These are phyloP conservation scores for Hyperoplus immaculatus DNA, from an alignment of 2,797 vertebrate species.

Conservation along the genomic window DNA sequence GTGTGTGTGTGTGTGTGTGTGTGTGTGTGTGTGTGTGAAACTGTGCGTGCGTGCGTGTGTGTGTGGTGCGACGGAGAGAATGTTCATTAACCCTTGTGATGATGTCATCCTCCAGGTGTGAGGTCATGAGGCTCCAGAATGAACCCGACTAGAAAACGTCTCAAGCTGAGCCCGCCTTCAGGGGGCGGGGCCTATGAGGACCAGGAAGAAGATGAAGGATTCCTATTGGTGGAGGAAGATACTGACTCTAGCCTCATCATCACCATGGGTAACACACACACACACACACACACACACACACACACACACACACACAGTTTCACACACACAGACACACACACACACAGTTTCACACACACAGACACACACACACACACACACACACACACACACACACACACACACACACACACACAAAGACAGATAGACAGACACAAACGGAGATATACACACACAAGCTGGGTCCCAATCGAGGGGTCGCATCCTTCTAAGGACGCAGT, in stretches of 20 bases:
- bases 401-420: too few relatives aligned
- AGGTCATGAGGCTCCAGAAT: conserved; percentile 41
- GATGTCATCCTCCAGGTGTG: too few relatives aligned
- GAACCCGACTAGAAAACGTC: conserved; percentile 10
- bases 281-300: conserved; percentile 1
- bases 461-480: too few relatives aligned
- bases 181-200: conserved; percentile 21
- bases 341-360: neutral
- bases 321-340: neutral
- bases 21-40: too few relatives aligned
- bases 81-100: too few relatives aligned
- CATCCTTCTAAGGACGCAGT: too few relatives aligned
- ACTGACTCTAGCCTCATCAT: conserved; percentile 80
- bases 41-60: too few relatives aligned
- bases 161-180: neutral
- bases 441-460: too few relatives aligned
- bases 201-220: conserved; percentile 47
- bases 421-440: too few relatives aligned
- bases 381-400: too few relatives aligned
- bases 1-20: too few relatives aligned
- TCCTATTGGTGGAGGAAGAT: conserved; percentile 75
- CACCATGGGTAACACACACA: conserved; percentile 74
- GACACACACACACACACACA: neutral
- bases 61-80: neutral
- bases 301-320: neutral